Evolutionary conservation across 2,888 invertebrate species (phyloP), one percentile per base, ranked within the genome.

Genomic region (Ischnus inquisitorius): DNA sequence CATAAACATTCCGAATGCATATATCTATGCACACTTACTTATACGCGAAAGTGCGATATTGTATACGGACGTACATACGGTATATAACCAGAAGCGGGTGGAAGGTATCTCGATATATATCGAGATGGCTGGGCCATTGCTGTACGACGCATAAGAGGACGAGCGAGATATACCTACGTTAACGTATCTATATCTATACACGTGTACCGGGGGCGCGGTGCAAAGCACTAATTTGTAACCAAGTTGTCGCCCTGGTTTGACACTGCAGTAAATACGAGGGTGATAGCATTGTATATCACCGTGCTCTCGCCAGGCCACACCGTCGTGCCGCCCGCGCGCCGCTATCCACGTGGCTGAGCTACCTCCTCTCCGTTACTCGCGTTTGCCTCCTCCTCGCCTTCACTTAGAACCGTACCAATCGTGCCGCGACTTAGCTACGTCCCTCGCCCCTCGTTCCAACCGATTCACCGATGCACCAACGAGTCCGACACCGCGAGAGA

Each of bases 231-330:
- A 93, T 93, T 93, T 93, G 93, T 92, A 92, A 92, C 92, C 92
- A 91, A 92, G 92, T 93, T 93, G 93, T 93, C 93, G 91, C 90
- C 90, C 90, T 91, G 91, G 92, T 93, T 92, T 93, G 92, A 93
- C 93, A 92, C 91, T 91, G 92, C 91, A 92, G 92, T 92, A 92
- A 92, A 93, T 93, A 92, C 92, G 91, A 90, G 91, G 91, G 89
- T 91, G 91, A 92, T 93, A 91, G 92, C 89, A 90, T 90, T 92
- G 91, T 92, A 92, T 92, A 92, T 93, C 92, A 92, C 91, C 87
- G 89, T 86, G 88, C 88, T 88, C 90, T 88, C 87, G 88, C 88
- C 84, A 54, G 82, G 84, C 68, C 78, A 82, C 84, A 83, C 79
- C 81, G 79, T 83, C 76, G 69, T 79, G 86, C 79, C 82, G 76